Conservation (phyloP, 2,113 vertebrate genomes). For the Corvus cornix region DNA sequence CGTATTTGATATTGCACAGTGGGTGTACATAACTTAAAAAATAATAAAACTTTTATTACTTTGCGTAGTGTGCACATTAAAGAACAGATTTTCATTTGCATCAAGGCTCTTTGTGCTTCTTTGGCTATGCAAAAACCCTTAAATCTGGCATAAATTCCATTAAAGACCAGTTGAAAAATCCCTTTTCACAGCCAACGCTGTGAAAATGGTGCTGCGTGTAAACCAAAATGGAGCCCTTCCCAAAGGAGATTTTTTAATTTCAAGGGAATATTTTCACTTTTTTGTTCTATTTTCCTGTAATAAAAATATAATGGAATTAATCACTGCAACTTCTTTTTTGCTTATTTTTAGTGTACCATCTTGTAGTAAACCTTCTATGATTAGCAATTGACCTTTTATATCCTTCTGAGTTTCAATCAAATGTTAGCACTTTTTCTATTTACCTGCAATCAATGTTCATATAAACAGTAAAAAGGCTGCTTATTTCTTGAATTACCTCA, state of each 20-base stretch:
- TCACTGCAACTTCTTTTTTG: not conserved
- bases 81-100: slow-evolving; percentile 43
- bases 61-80: slow-evolving; percentile 40
- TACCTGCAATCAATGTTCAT: not conserved
- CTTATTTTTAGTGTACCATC: not conserved
- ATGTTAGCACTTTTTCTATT: not conserved
- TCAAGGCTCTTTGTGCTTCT: not conserved
- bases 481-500: not conserved
- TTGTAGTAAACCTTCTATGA: not conserved
- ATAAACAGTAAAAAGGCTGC: not conserved
- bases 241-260: not conserved
- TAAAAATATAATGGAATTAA: not conserved
- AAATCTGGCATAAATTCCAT: not conserved
- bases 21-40: slow-evolving; percentile 43
- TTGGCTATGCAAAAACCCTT: slow-evolving; percentile 3
- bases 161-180: slow-evolving; percentile 13
- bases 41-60: slow-evolving; percentile 61
- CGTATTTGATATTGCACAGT: slow-evolving; percentile 55
- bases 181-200: not conserved
- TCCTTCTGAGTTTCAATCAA: not conserved
- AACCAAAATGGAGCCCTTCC: not conserved
- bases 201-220: not conserved
- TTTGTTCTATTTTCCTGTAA: not conserved
- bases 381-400: not conserved
- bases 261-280: not conserved